Percentiles rank a stretch among this genome's conserved stretches.
phyloP scores from a whole-genome alignment of 2,113 vertebrate genomes.

The Rhinopithecus roxellana region DNA sequence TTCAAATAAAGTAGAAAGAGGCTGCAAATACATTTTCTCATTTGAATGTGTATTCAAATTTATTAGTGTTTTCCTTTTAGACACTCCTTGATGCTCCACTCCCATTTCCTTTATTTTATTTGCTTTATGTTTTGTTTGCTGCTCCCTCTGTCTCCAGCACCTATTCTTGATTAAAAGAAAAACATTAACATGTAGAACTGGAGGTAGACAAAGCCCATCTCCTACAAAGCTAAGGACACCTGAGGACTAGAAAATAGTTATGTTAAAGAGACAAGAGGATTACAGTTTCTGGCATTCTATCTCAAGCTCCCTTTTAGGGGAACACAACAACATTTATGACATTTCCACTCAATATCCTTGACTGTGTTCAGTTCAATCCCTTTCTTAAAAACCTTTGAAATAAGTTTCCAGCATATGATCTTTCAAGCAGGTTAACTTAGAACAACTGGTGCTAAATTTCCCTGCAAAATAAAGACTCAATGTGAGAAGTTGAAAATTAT shows the following conservation, averaged over 20 bases:
- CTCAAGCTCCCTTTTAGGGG: background rate
- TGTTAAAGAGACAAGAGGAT: background rate
- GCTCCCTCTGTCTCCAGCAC: background rate
- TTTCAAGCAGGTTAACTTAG: conserved; percentile 20
- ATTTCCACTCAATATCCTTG: background rate
- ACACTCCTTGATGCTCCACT: background rate
- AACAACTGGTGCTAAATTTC: background rate
- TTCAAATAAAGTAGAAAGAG: background rate
- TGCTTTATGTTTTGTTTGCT: background rate
- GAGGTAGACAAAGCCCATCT: background rate
- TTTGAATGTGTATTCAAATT: background rate
- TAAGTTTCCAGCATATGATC: background rate
- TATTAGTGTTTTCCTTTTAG: background rate
- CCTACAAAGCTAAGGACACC: conserved; percentile 15
- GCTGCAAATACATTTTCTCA: background rate
- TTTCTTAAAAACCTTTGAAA: conserved; percentile 15
- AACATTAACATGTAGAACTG: background rate
- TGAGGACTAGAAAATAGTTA: background rate
- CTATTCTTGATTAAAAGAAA: conserved; percentile 23
- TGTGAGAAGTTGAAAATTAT: background rate
- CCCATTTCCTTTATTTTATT: background rate
- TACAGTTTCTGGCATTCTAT: background rate
- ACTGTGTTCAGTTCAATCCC: background rate
- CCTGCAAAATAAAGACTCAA: background rate
- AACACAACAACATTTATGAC: background rate